phyloP scores from a whole-genome alignment of 2,888 invertebrate species.

The Alloplasta piceator region DNA sequence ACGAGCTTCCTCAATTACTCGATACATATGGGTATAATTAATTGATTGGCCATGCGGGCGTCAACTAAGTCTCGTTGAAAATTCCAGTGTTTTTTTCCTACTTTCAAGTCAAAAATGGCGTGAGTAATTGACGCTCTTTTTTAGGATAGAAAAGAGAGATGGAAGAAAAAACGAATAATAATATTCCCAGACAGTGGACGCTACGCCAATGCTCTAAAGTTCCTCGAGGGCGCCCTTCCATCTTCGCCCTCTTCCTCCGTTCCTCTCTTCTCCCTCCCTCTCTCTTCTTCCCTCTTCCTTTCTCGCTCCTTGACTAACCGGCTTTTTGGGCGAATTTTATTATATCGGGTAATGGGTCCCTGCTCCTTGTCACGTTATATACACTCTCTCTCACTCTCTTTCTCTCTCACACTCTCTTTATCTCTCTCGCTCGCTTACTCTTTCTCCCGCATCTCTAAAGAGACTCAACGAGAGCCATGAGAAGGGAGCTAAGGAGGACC shows the following conservation, averaged over 20 bases:
- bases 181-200: slow-evolving; percentile 46
- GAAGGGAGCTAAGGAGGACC: slow-evolving; percentile 1
- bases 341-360: slow-evolving; percentile 77
- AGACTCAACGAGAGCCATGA: slow-evolving; percentile 65
- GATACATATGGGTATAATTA: slow-evolving; percentile 41
- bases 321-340: slow-evolving; percentile 78
- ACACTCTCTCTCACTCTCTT: slow-evolving; percentile 1
- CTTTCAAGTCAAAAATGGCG: slow-evolving; percentile 29
- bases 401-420: too few species aligned
- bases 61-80: slow-evolving; percentile 27
- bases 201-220: slow-evolving; percentile 63
- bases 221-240: slow-evolving; percentile 62
- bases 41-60: slow-evolving; percentile 36
- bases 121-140: slow-evolving; percentile 32
- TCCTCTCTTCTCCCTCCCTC: slow-evolving; percentile 18
- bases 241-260: slow-evolving; percentile 10
- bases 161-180: slow-evolving; percentile 22
- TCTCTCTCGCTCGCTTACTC: too few species aligned
- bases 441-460: slow-evolving; percentile 73
- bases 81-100: slow-evolving; percentile 1
- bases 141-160: slow-evolving; percentile 5
- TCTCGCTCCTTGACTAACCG: slow-evolving; percentile 71
- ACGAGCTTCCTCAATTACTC: slow-evolving; percentile 32
- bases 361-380: slow-evolving; percentile 71
- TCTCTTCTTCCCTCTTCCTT: slow-evolving; percentile 18